Conservation (phyloP, 2,113 vertebrate species). For the Platysteira castanea region DNA sequence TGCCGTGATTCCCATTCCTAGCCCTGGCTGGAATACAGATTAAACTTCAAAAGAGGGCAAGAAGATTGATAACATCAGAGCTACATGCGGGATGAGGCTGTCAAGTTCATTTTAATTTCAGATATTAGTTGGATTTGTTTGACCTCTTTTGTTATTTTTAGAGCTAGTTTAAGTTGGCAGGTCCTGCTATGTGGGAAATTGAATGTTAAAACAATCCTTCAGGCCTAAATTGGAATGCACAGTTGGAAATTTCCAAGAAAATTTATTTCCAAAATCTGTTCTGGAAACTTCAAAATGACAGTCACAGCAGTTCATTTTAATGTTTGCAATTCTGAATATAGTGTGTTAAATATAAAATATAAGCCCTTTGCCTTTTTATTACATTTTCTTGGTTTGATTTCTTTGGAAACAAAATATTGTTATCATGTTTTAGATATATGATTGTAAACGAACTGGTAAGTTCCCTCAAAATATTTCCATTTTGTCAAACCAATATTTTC, state of each 20-base stretch:
- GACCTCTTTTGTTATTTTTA: slow-evolving; percentile 20
- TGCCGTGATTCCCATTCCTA: not conserved
- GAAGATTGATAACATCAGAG: not conserved
- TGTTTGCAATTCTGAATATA: not conserved
- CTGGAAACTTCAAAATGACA: slow-evolving; percentile 1
- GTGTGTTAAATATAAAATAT: not conserved
- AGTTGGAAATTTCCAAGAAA: slow-evolving; percentile 46
- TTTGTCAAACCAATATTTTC: not conserved
- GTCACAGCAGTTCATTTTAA: not conserved
- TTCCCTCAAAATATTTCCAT: not conserved
- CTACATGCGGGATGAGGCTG: not conserved
- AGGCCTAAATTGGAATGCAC: not conserved
- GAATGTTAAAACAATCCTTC: not conserved
- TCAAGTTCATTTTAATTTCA: not conserved
- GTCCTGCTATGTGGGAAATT: not conserved
- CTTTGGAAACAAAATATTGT: not conserved
- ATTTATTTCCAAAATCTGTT: not conserved
- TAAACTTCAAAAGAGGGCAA: not conserved
- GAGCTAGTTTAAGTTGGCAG: slow-evolving; percentile 11
- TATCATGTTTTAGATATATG: not conserved
- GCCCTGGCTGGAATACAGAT: not conserved
- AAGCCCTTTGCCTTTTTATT: not conserved
- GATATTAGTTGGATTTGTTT: not conserved
- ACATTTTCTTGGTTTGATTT: not conserved
- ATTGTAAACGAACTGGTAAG: not conserved